Evolutionary conservation across 2,797 vertebrate species (phyloP).

Genomic region (Scomberomorus guttatus): DNA sequence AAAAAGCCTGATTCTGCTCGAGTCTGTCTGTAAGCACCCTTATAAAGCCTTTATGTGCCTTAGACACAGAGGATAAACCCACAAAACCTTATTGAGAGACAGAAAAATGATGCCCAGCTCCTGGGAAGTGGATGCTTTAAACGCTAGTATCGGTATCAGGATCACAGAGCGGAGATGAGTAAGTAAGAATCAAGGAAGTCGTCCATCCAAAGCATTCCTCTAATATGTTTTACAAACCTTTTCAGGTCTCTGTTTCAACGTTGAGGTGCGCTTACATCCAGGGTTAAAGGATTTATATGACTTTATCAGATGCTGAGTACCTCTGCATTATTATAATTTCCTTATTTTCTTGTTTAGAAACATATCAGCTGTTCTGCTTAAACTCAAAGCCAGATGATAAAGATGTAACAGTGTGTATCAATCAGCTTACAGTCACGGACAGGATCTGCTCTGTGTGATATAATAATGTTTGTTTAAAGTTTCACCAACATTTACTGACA

Average conservation of each 20-base stretch:
- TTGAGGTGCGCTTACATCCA: constrained; percentile 42
- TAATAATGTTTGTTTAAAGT: constrained; percentile 11
- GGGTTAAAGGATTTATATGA: constrained; percentile 52
- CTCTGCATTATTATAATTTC: constrained; percentile 44
- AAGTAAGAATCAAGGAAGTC: constrained; percentile 75
- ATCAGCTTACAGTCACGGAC: constrained; percentile 50
- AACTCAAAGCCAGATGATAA: constrained; percentile 49
- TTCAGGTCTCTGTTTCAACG: constrained; percentile 67
- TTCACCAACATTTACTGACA: constrained; percentile 4
- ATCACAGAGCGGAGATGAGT: constrained; percentile 73
- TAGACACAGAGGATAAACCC: constrained; percentile 78
- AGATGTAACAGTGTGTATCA: constrained; percentile 53
- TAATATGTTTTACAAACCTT: constrained; percentile 80
- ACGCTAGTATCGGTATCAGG: constrained; percentile 67
- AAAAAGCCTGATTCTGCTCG: constrained; percentile 85
- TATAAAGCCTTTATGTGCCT: constrained; percentile 86
- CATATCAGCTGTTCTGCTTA: constrained; percentile 56
- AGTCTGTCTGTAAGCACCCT: constrained; percentile 86
- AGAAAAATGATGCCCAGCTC: constrained; percentile 72
- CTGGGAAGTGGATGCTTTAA: constrained; percentile 71
- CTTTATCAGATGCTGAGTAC: constrained; percentile 65
- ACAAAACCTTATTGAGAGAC: constrained; percentile 78
- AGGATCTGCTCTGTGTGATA: constrained; percentile 22
- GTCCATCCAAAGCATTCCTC: constrained; percentile 71
- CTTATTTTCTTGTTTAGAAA: constrained; percentile 64